phyloP scores from a whole-genome alignment of 2,113 vertebrate genomes.

The Podarcis muralis region DNA sequence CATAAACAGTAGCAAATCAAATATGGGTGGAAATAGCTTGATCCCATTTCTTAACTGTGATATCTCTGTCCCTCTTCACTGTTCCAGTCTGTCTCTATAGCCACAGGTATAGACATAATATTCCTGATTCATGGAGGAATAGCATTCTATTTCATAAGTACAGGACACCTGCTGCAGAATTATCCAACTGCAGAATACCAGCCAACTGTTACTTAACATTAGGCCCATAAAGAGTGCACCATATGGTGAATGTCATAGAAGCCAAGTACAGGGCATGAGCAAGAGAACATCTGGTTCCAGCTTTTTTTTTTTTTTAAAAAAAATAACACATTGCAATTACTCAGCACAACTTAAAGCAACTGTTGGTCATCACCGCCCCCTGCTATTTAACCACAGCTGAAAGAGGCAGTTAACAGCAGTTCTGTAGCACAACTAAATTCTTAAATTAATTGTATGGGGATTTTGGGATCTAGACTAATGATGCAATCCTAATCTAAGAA shows the following conservation, averaged over 20 bases:
- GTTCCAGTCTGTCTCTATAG: not conserved
- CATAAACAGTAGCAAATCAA: not conserved
- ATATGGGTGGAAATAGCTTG: not conserved
- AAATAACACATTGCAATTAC: slow-evolving; percentile 24
- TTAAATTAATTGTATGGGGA: not conserved
- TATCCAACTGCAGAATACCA: not conserved
- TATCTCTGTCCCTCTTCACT: not conserved
- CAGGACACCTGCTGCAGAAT: slow-evolving; percentile 12
- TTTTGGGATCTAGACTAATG: not conserved
- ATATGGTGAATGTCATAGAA: slow-evolving; percentile 43
- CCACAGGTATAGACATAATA: not conserved
- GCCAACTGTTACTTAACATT: slow-evolving; percentile 22
- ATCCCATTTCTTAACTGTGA: slow-evolving; percentile 2
- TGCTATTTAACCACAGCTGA: not conserved
- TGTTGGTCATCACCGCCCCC: not conserved
- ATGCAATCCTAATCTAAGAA: too few relatives aligned
- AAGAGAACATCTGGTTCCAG: slow-evolving; percentile 33
- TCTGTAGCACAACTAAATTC: not conserved
- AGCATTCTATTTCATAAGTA: slow-evolving; percentile 4
- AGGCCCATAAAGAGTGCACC: not conserved
- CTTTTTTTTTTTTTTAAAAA: slow-evolving; percentile 16
- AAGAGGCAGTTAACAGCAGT: slow-evolving; percentile 6
- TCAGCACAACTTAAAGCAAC: slow-evolving; percentile 23
- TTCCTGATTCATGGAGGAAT: not conserved
- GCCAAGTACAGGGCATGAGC: slow-evolving; percentile 45